Evolutionary conservation across 2,113 vertebrate species (phyloP), one percentile per base, ranked within the genome.

Genomic region (Muntiacus reevesi): DNA sequence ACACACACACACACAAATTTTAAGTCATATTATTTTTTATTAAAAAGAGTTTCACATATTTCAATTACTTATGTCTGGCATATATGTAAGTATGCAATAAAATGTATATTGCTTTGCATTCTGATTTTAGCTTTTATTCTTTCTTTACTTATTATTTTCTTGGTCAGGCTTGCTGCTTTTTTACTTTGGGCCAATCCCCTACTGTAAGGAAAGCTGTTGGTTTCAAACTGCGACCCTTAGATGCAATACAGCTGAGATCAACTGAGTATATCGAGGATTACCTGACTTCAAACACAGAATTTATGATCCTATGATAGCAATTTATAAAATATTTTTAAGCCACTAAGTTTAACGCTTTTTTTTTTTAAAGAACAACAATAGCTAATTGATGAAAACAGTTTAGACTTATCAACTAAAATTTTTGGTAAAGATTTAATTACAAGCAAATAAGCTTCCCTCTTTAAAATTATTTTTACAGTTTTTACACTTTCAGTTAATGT

Each of bases 11-110:
- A 67, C 33, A 64, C 81, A 78, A 71, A 83, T 36, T 87, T 96
- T 93, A 96, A 82, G 43, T 86, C 92, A 94, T 43, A 21, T 25
- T 87, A 54, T 87, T 95, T 74, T 96, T 92, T 95, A 95, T 96
- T 95, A 94, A 95, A 98, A 95, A 89, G 19, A 89, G 9, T 55
- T 6, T 91, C 17, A 67, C 6, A 52, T 89, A 78, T 91, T 95
- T 97, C 81, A 91, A 79, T 89, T 52, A 91, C 10, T 16, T 82
- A 59, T 2, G 27, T 30, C 5, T 33, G 36, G 14, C 54, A 91
- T 55, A 74, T 57, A 89, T 28, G 5, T 28, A 74, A 16, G 7
- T 57, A 57, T 74, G 25, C 16, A 88, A 96, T 76, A 89, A 81
- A 57, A 52, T 57, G 1, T 7, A 79, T 27, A 81, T 16, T 76